These are phyloP conservation scores for Antechinus stuartii DNA, from an alignment of 2,113 vertebrate species.

Conservation along the genomic window DNA sequence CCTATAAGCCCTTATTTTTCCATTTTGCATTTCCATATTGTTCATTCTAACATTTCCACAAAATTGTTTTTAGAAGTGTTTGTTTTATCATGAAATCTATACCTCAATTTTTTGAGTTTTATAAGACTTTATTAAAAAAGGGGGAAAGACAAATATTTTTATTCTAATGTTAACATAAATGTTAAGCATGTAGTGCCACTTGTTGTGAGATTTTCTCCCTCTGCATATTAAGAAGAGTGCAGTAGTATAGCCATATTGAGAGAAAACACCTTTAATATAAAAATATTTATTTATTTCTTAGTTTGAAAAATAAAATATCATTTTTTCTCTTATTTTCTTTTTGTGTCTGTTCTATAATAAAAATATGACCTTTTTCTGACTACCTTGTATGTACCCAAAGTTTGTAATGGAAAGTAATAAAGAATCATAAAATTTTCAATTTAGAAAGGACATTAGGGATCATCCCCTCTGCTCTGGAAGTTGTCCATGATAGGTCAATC, in stretches of 20 bases:
- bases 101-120: not conserved
- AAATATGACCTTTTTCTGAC: not conserved
- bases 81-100: slow-evolving; percentile 48
- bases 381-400: not conserved
- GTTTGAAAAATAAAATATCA: not conserved
- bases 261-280: slow-evolving; percentile 37
- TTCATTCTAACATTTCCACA: slow-evolving; percentile 31
- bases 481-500: not conserved
- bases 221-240: not conserved
- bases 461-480: not conserved
- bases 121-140: slow-evolving; percentile 17
- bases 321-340: slow-evolving; percentile 34
- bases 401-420: not conserved
- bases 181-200: not conserved
- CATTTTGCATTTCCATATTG: not conserved
- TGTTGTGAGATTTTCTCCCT: slow-evolving; percentile 24
- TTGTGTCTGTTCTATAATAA: not conserved
- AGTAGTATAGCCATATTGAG: not conserved
- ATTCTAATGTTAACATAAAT: slow-evolving; percentile 59
- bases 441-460: not conserved
- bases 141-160: slow-evolving; percentile 26
- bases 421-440: slow-evolving; percentile 20
- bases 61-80: slow-evolving; percentile 45
- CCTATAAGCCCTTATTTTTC: not conserved
- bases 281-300: slow-evolving; percentile 13